Base-by-base conservation (phyloP, 2,888 invertebrate species). In the Drosophila monieri region DNA sequence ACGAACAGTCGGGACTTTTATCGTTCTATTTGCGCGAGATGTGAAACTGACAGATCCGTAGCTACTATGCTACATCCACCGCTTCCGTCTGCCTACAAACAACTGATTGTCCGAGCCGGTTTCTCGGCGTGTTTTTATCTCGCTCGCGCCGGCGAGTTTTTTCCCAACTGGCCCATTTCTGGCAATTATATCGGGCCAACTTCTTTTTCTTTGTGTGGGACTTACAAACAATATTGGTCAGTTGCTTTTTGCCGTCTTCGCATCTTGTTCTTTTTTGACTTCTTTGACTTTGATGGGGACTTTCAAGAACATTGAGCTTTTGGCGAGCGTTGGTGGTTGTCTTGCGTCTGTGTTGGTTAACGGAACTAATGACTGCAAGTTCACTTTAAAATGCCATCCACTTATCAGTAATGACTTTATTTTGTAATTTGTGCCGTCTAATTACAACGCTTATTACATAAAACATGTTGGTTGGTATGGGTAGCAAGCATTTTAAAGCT, bases 21-120 rank as follows among this genome's bases (percentile, higher is more conserved):
- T 39, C 64, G 64, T 64, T 65, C 64, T 54, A 54, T 59, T 73
- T 52, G 44, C 53, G 52, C 68, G 51, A 49, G 55, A 15, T 39
- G 30, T 23, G 48, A 59, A 0, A 23, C 30, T 27, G 27, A 9
- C 37, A 9, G 25, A 46, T 39, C 23, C 23, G 27, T 18, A 39
- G 15, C 4, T 27, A 35, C 37, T 41, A n/a, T 18, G 43, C 32
- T 10, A 43, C 18, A 46, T 71, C 60, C 62, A 62, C 69, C 64
- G 78, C 74, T 76, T 83, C 55, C 70, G 76, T 65, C 74, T 74
- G 60, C 47, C 81, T 58, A 54, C 71, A 51, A 49, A 53, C 47
- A 60, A 85, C 80, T 85, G 78, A 81, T 60, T 69, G 54, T 58
- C n/a, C 49, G 46, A 78, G 59, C 80, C 74, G 76, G 85, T 80